Evolutionary conservation across 2,888 invertebrate genomes (phyloP).

Genomic region (Parapristionchus giblindavisi): DNA sequence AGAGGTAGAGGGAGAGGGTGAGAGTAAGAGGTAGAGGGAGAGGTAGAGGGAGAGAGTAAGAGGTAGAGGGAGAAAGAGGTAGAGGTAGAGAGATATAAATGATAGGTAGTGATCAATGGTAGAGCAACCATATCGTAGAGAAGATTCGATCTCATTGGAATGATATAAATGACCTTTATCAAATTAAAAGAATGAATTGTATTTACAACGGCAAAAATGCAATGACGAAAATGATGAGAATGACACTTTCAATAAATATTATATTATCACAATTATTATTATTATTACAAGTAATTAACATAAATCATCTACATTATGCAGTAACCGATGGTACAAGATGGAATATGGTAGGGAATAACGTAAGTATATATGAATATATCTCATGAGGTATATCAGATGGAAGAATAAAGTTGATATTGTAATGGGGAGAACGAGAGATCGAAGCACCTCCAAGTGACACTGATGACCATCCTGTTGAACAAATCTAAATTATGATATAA

Average conservation of each 20-base stretch:
- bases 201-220: background rate
- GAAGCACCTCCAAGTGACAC: constrained; percentile 37
- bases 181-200: constrained; percentile 8
- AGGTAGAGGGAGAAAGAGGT: constrained; percentile 11
- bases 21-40: too few species aligned
- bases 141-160: background rate
- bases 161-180: constrained; percentile 24
- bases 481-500: constrained; percentile 43
- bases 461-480: constrained; percentile 47
- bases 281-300: background rate
- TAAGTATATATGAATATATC: constrained; percentile 77
- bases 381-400: constrained; percentile 82
- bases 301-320: constrained; percentile 11
- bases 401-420: constrained; percentile 85
- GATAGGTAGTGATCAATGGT: background rate
- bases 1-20: constrained; percentile 24
- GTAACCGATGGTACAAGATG: constrained; percentile 62
- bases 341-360: constrained; percentile 90
- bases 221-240: background rate
- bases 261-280: background rate
- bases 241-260: constrained; percentile 2
- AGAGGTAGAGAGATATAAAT: constrained; percentile 23
- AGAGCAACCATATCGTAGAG: too few species aligned
- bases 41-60: constrained; percentile 4
- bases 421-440: constrained; percentile 73